A percentile compares a stretch with the other conserved stretches of the same genome.
Evolutionary conservation across 2,888 invertebrate species (phyloP).

Genomic region (Prenolepis imparis): DNA sequence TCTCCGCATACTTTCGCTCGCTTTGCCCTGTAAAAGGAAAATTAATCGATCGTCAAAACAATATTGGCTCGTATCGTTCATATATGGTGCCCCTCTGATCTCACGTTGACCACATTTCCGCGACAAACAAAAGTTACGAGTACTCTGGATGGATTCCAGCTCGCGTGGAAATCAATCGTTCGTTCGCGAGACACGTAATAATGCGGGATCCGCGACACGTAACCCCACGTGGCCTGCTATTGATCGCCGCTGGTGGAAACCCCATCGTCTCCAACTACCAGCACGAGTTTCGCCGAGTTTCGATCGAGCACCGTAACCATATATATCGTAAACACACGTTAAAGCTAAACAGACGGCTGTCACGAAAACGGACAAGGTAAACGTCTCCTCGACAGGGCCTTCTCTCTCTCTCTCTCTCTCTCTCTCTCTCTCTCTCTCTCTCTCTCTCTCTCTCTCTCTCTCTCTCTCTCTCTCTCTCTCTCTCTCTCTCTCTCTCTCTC

Average conservation of each 20-base stretch:
- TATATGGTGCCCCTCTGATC: too few species aligned
- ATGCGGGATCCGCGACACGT: conserved; percentile 24
- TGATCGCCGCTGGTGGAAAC: not conserved
- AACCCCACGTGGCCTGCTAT: conserved; percentile 5
- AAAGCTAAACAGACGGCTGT: conserved; percentile 38
- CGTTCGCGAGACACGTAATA: conserved; percentile 11
- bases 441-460: not conserved
- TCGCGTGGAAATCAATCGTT: conserved; percentile 20
- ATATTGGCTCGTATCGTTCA: not conserved
- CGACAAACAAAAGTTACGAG: too few species aligned
- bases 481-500: not conserved
- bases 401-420: not conserved
- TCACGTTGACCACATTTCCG: too few species aligned
- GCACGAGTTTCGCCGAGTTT: not conserved
- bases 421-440: not conserved
- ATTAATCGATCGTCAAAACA: conserved; percentile 36
- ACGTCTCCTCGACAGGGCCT: not conserved
- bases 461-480: not conserved
- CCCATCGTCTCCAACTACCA: not conserved
- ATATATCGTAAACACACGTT: conserved; percentile 29
- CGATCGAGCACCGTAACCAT: conserved; percentile 11
- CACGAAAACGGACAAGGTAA: conserved; percentile 32
- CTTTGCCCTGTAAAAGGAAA: conserved; percentile 7
- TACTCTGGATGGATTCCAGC: too few species aligned
- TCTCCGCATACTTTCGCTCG: conserved; percentile 35